These are phyloP conservation scores for Drosophila teissieri DNA, from an alignment of 1,140 invertebrate species.

Conservation along the genomic window DNA sequence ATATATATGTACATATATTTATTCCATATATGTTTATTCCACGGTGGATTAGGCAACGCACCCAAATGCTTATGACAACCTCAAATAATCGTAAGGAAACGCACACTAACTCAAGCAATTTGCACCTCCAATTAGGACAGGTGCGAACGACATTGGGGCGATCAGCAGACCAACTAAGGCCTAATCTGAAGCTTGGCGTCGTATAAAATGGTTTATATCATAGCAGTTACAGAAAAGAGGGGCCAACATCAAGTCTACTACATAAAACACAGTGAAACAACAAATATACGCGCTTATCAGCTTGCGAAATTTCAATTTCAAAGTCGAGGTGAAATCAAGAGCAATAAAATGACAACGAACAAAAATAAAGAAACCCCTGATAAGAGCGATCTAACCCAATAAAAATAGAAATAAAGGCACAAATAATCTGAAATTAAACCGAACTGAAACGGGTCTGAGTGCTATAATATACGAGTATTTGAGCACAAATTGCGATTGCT, in stretches of 20 bases:
- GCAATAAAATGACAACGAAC: conserved; percentile 21
- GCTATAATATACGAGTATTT: conserved; percentile 46
- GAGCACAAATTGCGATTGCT: conserved; percentile 50
- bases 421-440: conserved; percentile 37
- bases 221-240: neutral
- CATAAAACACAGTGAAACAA: conserved; percentile 6
- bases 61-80: conserved; percentile 11
- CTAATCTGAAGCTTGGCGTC: conserved; percentile 5
- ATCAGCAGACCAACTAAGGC: conserved; percentile 28
- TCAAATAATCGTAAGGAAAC: conserved; percentile 42
- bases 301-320: conserved; percentile 61
- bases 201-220: neutral
- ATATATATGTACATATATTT: too few species aligned
- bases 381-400: conserved; percentile 32
- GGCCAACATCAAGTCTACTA: neutral
- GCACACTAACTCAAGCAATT: conserved; percentile 29
- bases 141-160: conserved; percentile 29
- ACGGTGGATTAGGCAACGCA: conserved; percentile 18
- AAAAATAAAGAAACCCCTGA: conserved; percentile 25
- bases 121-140: conserved; percentile 49
- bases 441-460: conserved; percentile 48
- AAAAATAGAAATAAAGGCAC: conserved; percentile 27
- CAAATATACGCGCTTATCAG: conserved; percentile 44
- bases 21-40: neutral
- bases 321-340: conserved; percentile 63